Evolutionary conservation across 2,888 invertebrate species (phyloP), one percentile per base, ranked within the genome.

Genomic region (Pomacea canaliculata): DNA sequence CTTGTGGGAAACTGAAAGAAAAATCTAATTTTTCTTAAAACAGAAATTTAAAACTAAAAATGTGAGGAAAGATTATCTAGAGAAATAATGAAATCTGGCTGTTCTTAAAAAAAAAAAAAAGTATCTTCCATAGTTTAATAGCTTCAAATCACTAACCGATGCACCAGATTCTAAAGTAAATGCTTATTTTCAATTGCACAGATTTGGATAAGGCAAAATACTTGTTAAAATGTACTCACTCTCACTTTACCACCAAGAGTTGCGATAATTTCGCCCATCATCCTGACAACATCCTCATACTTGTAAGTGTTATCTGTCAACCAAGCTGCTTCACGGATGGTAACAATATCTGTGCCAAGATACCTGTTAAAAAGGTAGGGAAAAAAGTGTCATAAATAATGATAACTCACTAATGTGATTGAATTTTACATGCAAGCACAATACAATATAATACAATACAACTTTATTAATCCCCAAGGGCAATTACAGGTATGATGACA

Each of bases 261-360:
- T 7, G 89, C 88, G 4, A 86, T 85, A 60, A 90, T 87, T 77
- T 90, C 90, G 46, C 89, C 89, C 88, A 90, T 90, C 90, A 90
- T 90, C 63, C 87, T 78, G 13, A 90, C 90, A 0, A 90, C 90
- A 79, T 90, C 89, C 77, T 89, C 89, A 76, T 90, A 90, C 71
- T 88, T 89, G 84, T 90, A 90, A 9, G 90, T 90, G 78, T 88
- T 89, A 80, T 90, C 90, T 12, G 90, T 90, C 67, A 90, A 82
- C 89, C 90, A 90, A 5, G 89, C 89, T 48, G 90, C 90, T 78
- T 90, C 90, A 51, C 89, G 78, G 56, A 90, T 89, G 12, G 90
- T 90, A 70, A 90, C 86, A 59, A 90, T 90, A 70, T 90, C 89
- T 73, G 83, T 83, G 49, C 89, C 88, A 59, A 89, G 80, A 74